phyloP scores from a whole-genome alignment of 2,113 vertebrate species.

The Mus spicilegus region DNA sequence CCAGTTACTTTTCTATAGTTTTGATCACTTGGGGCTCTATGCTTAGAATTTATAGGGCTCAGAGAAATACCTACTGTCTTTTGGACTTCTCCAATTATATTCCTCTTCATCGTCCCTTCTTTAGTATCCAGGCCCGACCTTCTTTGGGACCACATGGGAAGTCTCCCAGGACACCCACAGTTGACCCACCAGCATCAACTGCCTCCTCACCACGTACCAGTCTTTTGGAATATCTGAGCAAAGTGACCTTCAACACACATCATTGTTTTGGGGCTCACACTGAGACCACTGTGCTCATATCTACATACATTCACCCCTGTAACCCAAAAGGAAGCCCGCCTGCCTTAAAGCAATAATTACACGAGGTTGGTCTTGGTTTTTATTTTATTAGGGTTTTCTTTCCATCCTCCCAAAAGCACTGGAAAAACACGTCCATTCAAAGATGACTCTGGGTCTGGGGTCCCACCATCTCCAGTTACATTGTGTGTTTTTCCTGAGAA shows the following conservation, averaged over 20 bases:
- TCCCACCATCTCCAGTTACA: constrained; percentile 69
- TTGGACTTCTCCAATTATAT: not conserved
- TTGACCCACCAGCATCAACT: not conserved
- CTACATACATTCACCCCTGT: not conserved
- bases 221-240: not conserved
- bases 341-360: not conserved
- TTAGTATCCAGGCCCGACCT: not conserved
- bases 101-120: not conserved
- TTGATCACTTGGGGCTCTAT: not conserved
- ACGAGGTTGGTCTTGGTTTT: constrained; percentile 47
- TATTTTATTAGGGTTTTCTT: constrained; percentile 55
- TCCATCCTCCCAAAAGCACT: not conserved
- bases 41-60: constrained; percentile 33
- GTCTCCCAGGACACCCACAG: not conserved
- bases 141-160: not conserved
- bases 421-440: constrained; percentile 60
- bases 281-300: not conserved
- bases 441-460: constrained; percentile 51
- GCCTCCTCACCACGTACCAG: not conserved
- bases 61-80: constrained; percentile 7
- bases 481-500: constrained; percentile 64
- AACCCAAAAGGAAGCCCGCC: not conserved
- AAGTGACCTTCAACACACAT: constrained; percentile 45
- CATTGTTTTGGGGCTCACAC: not conserved
- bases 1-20: not conserved